Base-by-base conservation (phyloP, 2,113 vertebrate genomes). In the Plestiodon gilberti region DNA sequence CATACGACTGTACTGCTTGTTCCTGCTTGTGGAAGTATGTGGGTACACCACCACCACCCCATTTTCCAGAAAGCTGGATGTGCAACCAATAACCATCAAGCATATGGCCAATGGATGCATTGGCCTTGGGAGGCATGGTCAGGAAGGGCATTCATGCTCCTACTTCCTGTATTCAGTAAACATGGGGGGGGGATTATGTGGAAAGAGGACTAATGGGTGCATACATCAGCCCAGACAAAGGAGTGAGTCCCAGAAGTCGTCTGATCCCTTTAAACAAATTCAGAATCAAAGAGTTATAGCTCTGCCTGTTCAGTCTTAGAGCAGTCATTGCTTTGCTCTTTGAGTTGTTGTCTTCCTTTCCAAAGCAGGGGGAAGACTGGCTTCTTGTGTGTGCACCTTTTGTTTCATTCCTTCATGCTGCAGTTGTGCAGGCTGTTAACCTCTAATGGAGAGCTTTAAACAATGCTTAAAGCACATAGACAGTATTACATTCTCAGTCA, bases 341-440 rank as follows among this genome's bases (percentile, higher is more conserved):
- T 22, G 61, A 62, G 6, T 33, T 10, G 6, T 33, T 10, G 64
- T 17, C 52, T 65, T 35, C 23, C 83, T 57, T 70, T n/a, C 81
- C 0, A 77, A 0, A 81, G 7, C 13, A 15, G 6, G 0, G 0
- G 0, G 0, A 40, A 28, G n/a, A 7, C 40, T 62, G 84, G 5
- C 11, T 52, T 40, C 40, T 74, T 0, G 2, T 6, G 64, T 22
- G 70, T 57, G 14, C 33, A 20, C 69, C 33, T 61, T 74, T 74
- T 1, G 9, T 20, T 1, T 1, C 14, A 4, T 10, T 81, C 78
- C 11, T 81, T 30, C 43, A 43, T 70, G 80, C 25, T 23, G 59
- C 0, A 73, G 11, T 81, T 61, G 76, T 0, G 1, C 30, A 70
- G 82, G 28, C 40, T 30, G 52, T 74, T 90, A 77, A 85, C 35